phyloP scores from a whole-genome alignment of 2,888 invertebrate genomes.

The Tortrix viridana region DNA sequence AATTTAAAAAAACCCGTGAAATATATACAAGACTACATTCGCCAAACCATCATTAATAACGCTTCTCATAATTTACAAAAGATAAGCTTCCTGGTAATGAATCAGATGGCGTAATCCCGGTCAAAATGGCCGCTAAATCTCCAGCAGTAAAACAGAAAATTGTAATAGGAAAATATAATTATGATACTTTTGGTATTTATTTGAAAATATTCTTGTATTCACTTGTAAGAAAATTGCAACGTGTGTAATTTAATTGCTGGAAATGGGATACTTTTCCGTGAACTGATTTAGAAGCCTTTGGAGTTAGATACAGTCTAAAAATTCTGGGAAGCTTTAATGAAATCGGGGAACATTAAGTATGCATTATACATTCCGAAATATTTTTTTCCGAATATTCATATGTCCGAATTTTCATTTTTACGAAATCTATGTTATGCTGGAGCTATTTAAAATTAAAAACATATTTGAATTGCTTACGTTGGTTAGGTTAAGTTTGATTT shows the following conservation, averaged over 20 bases:
- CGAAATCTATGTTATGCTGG: too few relatives aligned
- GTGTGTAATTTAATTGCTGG: neutral
- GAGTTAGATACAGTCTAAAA: too few relatives aligned
- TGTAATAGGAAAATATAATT: conserved; percentile 31
- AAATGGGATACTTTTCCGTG: neutral
- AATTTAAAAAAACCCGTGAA: neutral
- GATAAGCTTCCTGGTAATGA: conserved; percentile 31
- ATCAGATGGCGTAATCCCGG: conserved; percentile 35
- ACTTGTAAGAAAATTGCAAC: conserved; percentile 4
- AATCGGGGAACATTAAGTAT: neutral
- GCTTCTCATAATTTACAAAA: conserved; percentile 30
- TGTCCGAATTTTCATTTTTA: too few relatives aligned
- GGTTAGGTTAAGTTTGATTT: too few relatives aligned
- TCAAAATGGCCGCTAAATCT: conserved; percentile 21
- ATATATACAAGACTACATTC: neutral
- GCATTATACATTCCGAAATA: too few relatives aligned
- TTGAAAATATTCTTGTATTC: neutral
- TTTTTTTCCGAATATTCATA: too few relatives aligned
- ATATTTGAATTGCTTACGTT: too few relatives aligned
- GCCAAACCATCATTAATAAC: conserved; percentile 23
- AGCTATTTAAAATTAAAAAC: too few relatives aligned
- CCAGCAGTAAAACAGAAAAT: conserved; percentile 23
- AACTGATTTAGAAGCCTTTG: too few relatives aligned
- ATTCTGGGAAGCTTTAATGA: neutral
- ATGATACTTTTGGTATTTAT: neutral